Evolutionary conservation across 2,888 invertebrate genomes (phyloP), one percentile per base, ranked within the genome.

Genomic region (Dione vanillae): DNA sequence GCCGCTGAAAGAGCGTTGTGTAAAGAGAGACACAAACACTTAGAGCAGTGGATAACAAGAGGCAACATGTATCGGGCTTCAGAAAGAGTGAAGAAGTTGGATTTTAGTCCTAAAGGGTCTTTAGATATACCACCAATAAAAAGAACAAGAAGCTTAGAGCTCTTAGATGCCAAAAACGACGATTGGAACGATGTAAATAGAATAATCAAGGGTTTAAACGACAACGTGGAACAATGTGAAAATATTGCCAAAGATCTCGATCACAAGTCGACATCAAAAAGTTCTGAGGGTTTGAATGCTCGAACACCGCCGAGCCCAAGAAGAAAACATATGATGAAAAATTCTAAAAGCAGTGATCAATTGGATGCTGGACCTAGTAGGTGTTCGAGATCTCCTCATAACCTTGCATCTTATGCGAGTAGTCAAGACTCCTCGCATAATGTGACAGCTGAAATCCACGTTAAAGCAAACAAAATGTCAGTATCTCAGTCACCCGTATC

Each of bases 101-200:
- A 93, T 69, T 91, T 88, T 51, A 93, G 93, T 76, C 94, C 94
- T 12, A 94, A 94, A 78, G 94, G 94, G 8, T 92, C 93, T 9
- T 84, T 94, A 49, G 94, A 94, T 69, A 93, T 94, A 71, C 93
- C 94, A 43, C 94, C 95, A 0, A 82, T 96, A 43, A 95, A 95
- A 54, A 90, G 96, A 64, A 96, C 96, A 0, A 94, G 96, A 76
- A 97, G 96, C 76, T 87, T 97, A 77, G 97, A 97, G 82, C 83
- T 96, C 72, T 81, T 96, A 45, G 95, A 95, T 79, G 91, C 86
- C 43, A 87, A 89, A 56, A 84, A 86, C 11, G 90, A 88, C 76
- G 89, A 91, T 75, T 93, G 91, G 93, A 90, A 89, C 65, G 87
- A 83, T 82, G 92, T 90, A 0, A 86, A 90, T 76, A 81, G 77